These are phyloP conservation scores for Matsumurasca onukii DNA, from an alignment of 1,140 invertebrate genomes.

Conservation along the genomic window DNA sequence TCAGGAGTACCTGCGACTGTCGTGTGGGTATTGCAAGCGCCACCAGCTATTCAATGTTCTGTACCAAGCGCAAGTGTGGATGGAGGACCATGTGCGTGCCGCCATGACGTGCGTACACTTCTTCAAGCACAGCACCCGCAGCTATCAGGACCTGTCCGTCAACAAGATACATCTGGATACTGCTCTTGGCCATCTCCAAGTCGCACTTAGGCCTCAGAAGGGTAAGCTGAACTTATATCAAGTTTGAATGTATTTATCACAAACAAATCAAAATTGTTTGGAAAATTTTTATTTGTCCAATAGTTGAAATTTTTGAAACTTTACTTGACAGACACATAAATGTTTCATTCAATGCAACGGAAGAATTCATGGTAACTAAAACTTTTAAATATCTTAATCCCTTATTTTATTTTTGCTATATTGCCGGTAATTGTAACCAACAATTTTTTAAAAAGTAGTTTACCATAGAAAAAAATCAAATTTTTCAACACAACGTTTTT, in stretches of 20 bases:
- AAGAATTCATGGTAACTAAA: too few species aligned
- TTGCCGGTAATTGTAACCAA: too few species aligned
- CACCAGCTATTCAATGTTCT: slow-evolving; percentile 62
- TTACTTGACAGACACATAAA: too few species aligned
- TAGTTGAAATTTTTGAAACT: too few species aligned
- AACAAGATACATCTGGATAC: slow-evolving; percentile 1
- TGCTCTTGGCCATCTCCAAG: neutral
- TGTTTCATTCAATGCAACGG: too few species aligned
- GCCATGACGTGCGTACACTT: slow-evolving; percentile 73
- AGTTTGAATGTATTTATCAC: neutral
- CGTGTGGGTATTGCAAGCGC: slow-evolving; percentile 65
- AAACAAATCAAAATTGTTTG: neutral
- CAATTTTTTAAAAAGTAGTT: too few species aligned
- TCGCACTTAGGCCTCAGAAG: neutral
- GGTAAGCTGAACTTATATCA: too few species aligned
- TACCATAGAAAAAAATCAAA: too few species aligned
- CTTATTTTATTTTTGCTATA: too few species aligned
- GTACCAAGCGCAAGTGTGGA: slow-evolving; percentile 67
- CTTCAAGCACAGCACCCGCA: slow-evolving; percentile 57
- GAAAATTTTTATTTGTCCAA: neutral
- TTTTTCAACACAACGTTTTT: too few species aligned
- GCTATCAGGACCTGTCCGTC: slow-evolving; percentile 45
- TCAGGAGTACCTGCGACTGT: slow-evolving; percentile 61
- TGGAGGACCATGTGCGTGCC: slow-evolving; percentile 67
- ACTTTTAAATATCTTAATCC: too few species aligned